Percentiles rank a stretch among this genome's conserved stretches.
These are phyloP conservation scores for Cochlearius cochlearius DNA, from an alignment of 2,113 vertebrate species.

Conservation along the genomic window DNA sequence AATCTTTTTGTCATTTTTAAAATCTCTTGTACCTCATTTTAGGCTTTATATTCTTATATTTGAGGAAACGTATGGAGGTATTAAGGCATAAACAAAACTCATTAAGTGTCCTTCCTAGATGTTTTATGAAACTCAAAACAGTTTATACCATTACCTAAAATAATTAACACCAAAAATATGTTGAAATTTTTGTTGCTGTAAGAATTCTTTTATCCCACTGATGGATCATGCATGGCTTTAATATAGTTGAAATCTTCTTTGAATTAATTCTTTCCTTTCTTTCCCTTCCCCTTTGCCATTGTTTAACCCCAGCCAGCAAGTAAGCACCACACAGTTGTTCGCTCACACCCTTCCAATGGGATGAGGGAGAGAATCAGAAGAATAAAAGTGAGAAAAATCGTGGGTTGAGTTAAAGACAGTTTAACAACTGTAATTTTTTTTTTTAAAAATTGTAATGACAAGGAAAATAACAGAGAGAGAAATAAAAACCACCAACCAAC, in stretches of 20 bases:
- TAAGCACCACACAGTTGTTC: not conserved
- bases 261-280: not conserved
- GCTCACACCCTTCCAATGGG: rapidly evolving
- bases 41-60: not conserved
- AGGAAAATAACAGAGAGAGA: not conserved
- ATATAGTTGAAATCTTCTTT: not conserved
- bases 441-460: not conserved
- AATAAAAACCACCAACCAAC: not conserved
- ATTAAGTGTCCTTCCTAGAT: not conserved
- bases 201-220: not conserved
- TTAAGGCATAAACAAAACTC: not conserved
- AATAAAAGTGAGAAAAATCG: not conserved
- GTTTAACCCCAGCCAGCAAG: not conserved
- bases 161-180: not conserved
- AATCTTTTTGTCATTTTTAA: not conserved
- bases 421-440: not conserved
- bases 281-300: not conserved
- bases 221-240: not conserved
- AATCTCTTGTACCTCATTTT: not conserved
- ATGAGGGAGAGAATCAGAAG: not conserved
- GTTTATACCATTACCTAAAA: not conserved
- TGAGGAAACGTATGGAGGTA: not conserved
- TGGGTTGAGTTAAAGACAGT: not conserved
- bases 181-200: not conserved
- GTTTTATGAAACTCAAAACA: not conserved